These are phyloP conservation scores for Epizoanthus stellaris DNA, from an alignment of 92 coral and sea anemone genomes.

Conservation along the genomic window DNA sequence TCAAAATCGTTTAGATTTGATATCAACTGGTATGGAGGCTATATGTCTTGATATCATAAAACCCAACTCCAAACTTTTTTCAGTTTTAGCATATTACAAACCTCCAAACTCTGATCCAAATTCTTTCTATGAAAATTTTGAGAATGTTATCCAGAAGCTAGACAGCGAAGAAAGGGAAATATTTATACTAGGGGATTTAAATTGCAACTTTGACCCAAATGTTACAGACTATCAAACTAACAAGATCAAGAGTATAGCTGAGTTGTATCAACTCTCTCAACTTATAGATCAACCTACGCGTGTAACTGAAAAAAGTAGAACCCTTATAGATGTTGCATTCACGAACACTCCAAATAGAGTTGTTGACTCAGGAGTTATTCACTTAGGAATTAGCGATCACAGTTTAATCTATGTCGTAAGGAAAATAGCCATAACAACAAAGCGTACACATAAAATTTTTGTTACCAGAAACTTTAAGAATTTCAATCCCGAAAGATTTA, in stretches of 20 bases:
- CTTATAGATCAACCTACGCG: slow-evolving; percentile 37
- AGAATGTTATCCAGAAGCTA: not conserved
- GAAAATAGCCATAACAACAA: slow-evolving; percentile 42
- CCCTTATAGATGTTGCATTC: slow-evolving; percentile 21
- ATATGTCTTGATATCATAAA: slow-evolving; percentile 6
- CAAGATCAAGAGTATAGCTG: slow-evolving; percentile 21
- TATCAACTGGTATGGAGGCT: slow-evolving; percentile 4
- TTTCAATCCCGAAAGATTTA: slow-evolving; percentile 29
- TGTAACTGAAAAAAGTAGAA: slow-evolving; percentile 26
- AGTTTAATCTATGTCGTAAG: slow-evolving; percentile 44
- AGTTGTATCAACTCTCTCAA: slow-evolving; percentile 34
- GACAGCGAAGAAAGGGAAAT: slow-evolving; percentile 31
- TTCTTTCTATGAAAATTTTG: not conserved
- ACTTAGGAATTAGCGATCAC: slow-evolving; percentile 40
- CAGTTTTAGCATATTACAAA: slow-evolving; percentile 15
- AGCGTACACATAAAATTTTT: slow-evolving; percentile 27
- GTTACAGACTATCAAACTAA: slow-evolving; percentile 22
- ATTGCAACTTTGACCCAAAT: slow-evolving; percentile 15
- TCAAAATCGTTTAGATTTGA: not conserved
- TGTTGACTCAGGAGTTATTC: slow-evolving; percentile 27
- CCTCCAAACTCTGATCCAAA: slow-evolving; percentile 18
- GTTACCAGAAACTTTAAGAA: slow-evolving; percentile 29
- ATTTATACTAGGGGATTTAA: slow-evolving; percentile 14
- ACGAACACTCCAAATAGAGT: slow-evolving; percentile 39
- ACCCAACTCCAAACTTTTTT: slow-evolving; percentile 9